Conservation (phyloP, 2,888 invertebrate genomes). For the Macrosoma leucophasiata region DNA sequence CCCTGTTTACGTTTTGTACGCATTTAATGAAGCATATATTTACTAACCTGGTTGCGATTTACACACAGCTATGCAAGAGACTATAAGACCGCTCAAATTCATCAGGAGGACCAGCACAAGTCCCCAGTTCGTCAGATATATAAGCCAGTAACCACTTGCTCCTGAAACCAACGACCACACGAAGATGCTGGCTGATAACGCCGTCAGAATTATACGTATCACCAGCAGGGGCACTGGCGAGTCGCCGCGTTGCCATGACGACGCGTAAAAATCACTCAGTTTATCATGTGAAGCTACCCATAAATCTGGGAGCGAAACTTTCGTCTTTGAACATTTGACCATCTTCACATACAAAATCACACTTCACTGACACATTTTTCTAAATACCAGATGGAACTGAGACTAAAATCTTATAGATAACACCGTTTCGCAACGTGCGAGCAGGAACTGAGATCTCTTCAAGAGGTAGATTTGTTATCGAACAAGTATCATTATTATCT, state of each 20-base stretch:
- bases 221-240: conserved; percentile 51
- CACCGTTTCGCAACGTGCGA: conserved; percentile 31
- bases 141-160: conserved; percentile 42
- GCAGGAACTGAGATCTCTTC: conserved; percentile 28
- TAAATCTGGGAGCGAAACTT: conserved; percentile 42
- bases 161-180: conserved; percentile 46
- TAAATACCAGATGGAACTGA: conserved; percentile 3
- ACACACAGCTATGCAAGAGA: conserved; percentile 39
- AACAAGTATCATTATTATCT: conserved; percentile 38
- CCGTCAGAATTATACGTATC: conserved; percentile 40
- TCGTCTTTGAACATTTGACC: conserved; percentile 60
- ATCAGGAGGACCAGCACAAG: conserved; percentile 42
- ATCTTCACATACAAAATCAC: conserved; percentile 35
- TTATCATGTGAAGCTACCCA: conserved; percentile 57
- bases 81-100: conserved; percentile 40
- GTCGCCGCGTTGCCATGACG: conserved; percentile 65
- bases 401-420: conserved; percentile 25
- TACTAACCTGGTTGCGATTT: conserved; percentile 43
- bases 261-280: conserved; percentile 56
- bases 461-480: conserved; percentile 34
- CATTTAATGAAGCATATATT: too few species aligned
- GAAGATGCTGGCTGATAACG: conserved; percentile 40
- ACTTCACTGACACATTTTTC: background rate
- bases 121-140: conserved; percentile 67
- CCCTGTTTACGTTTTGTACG: conserved; percentile 2